Evolutionary conservation across 2,113 vertebrate species (phyloP).

Genomic region (Labeo catla): DNA sequence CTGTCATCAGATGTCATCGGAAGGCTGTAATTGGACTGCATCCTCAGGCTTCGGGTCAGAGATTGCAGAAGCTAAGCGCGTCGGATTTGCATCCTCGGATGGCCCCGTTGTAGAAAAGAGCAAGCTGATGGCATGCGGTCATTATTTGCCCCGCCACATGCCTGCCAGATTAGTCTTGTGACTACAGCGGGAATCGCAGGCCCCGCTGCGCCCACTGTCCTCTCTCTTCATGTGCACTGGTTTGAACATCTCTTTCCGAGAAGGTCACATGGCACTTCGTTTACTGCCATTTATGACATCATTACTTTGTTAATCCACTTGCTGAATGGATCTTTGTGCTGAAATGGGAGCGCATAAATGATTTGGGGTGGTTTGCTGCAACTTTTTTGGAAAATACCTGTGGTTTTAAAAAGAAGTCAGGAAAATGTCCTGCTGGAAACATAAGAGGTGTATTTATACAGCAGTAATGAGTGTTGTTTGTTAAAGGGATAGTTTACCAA

Average conservation of each 20-base stretch:
- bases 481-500: background rate
- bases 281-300: conserved; percentile 38
- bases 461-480: background rate
- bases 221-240: conserved; percentile 50
- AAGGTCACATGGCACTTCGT: conserved; percentile 48
- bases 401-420: background rate
- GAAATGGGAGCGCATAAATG: background rate
- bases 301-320: conserved; percentile 19
- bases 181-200: conserved; percentile 42
- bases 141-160: conserved; percentile 47
- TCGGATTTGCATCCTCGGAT: conserved; percentile 23
- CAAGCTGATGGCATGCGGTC: conserved; percentile 26
- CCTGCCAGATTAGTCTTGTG: conserved; percentile 49
- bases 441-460: background rate
- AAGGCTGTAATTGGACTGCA: conserved; percentile 21
- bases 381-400: background rate
- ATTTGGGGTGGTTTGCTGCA: conserved; percentile 1
- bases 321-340: conserved; percentile 2
- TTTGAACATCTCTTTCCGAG: conserved; percentile 42
- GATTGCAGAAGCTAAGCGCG: conserved; percentile 2
- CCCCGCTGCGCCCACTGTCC: conserved; percentile 43
- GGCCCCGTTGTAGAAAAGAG: conserved; percentile 36
- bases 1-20: conserved; percentile 28
- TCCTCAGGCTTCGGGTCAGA: conserved; percentile 1
- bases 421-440: background rate